Base-by-base conservation (phyloP, 2,888 invertebrate genomes). In the Melolontha melolontha region DNA sequence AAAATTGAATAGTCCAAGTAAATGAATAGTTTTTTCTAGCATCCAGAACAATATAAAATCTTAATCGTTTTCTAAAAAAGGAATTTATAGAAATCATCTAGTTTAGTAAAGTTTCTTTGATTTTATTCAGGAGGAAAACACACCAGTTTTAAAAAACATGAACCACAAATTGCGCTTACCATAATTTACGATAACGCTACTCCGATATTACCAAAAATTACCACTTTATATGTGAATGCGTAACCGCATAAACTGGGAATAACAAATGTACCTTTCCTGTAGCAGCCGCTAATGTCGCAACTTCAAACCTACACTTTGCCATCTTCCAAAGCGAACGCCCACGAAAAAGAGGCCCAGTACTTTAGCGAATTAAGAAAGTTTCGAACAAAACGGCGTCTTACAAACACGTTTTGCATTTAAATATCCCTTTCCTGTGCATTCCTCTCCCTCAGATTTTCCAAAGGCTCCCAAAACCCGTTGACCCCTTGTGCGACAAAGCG, bases 351-450 rank as follows among this genome's bases (percentile, higher is more conserved):
- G 51, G 14, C 22, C 22, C 51, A 40, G 40, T 17, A n/a, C 50
- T 49, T n/a, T 49, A 55, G 34, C 64, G 75, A 76, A 76, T 76
- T 76, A 77, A 76, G 75, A 76, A 77, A 76, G 75, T 75, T 75
- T 70, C 57, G 68, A 71, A 70, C 74, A 73, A 75, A 74, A 69
- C 69, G 73, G 69, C 72, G 71, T 71, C 73, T 70, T 68, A 72
- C 71, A 72, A 71, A 73, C 74, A 75, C 72, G 72, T 73, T 76
- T 77, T 77, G 76, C 76, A 76, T 76, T 77, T 76, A 76, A 77
- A 76, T 75, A 74, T 70, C 71, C 51, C 34, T 71, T 69, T 64
- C 47, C 59, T 63, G 42, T 16, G 14, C 47, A 47, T 14, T 6
- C 16, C 2, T 17, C 47, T 17, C 6, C 59, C 42, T 16, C 17